Base-by-base conservation (phyloP, 2,113 vertebrate genomes). In the Anarrhichthys ocellatus region DNA sequence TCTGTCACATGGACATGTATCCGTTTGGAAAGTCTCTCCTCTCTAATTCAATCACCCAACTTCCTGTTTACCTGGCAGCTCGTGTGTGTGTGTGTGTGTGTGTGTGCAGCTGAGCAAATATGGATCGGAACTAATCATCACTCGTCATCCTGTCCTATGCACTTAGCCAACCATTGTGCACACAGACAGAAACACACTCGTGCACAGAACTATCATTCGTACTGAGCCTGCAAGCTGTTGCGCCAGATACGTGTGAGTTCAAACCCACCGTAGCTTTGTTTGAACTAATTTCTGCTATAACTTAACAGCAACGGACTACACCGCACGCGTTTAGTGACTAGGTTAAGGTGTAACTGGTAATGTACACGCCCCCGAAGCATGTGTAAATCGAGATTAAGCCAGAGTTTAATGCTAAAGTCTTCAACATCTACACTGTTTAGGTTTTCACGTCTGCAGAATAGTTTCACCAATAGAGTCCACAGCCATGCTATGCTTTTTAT, bases 61-160 rank as follows among this genome's bases (percentile, higher is more conserved):
- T 87, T 92, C 91, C 91, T 93, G 91, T 92, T 91, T 89, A 91
- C 91, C 88, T 92, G 64, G 11, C 48, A 61, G 66, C 48, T 22
- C 69, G 66, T 46, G 64, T 68, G 58, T 34, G 54, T 76, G n/a
- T 70, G 71, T 56, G 62, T 61, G 64, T 63, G 34, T 68, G 70
- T 59, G 81, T 61, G 64, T 63, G 34, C 89, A 89, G 90, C 90
- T 90, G 90, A 87, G 84, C 86, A 92, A 90, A 88, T 91, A 90
- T 83, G 72, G 82, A 87, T 90, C 66, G 34, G 76, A 85, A 73
- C 87, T 92, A 88, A 92, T 92, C 81, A 38, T 70, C 64, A 71
- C 81, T 79, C 20, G 54, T 87, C 88, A 89, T 89, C 88, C 81
- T 77, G 83, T 88, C 74, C 44, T 42, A 38, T 69, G 68, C 78